Base-by-base conservation (phyloP, 2,797 vertebrate species). In the Monodelphis domestica region DNA sequence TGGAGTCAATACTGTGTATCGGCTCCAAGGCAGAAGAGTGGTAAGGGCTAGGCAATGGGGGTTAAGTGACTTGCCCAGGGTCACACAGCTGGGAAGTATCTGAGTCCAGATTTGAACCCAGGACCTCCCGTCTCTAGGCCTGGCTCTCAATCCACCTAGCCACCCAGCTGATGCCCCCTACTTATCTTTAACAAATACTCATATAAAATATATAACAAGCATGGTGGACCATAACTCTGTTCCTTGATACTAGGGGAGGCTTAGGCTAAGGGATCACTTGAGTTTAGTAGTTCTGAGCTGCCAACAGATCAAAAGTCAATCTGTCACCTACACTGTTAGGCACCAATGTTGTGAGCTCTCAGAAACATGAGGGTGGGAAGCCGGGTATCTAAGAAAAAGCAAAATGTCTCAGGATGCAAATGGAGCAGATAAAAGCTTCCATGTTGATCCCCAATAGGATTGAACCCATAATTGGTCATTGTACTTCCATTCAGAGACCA, bases 111-210 rank as follows among this genome's bases (percentile, higher is more conserved):
- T n/a, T n/a, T n/a, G n/a, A n/a, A n/a, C n/a, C n/a, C n/a, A n/a
- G n/a, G n/a, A n/a, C n/a, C n/a, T n/a, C n/a, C n/a, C n/a, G n/a
- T n/a, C n/a, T n/a, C n/a, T n/a, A n/a, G n/a, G n/a, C n/a, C n/a
- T n/a, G n/a, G n/a, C n/a, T n/a, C n/a, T n/a, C n/a, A n/a, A n/a
- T n/a, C n/a, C n/a, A n/a, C n/a, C n/a, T n/a, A n/a, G n/a, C n/a
- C n/a, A n/a, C n/a, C n/a, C n/a, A n/a, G n/a, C n/a, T n/a, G n/a
- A n/a, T n/a, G n/a, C n/a, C n/a, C n/a, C n/a, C n/a, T n/a, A n/a
- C n/a, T n/a, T n/a, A n/a, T n/a, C 14, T 56, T 94, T 92, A 57
- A 95, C 92, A 91, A 91, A 91, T 70, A 59, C 53, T 28, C 54
- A 2, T 2, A 4, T 93, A 52, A 94, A 88, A 50, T 95, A 63